These are phyloP conservation scores for Nixonia krombeini DNA, from an alignment of 1,140 invertebrate genomes.

Conservation along the genomic window DNA sequence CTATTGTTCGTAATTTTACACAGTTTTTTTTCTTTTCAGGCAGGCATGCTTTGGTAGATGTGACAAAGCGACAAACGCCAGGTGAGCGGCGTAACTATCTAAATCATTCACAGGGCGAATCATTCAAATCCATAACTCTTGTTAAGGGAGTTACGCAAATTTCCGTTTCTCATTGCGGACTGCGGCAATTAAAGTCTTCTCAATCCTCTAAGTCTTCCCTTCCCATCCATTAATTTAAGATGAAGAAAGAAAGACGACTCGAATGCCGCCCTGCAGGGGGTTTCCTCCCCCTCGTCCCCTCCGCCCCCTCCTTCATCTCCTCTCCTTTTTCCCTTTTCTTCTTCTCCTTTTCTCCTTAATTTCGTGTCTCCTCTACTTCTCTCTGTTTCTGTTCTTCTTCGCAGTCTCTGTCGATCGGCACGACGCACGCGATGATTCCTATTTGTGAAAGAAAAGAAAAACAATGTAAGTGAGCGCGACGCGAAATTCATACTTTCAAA, in stretches of 20 bases:
- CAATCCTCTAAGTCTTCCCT: too few relatives aligned
- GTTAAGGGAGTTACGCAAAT: slow-evolving; percentile 25
- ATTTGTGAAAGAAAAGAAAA: too few relatives aligned
- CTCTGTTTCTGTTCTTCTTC: neutral
- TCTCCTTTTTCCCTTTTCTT: slow-evolving; percentile 15
- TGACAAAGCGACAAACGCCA: neutral
- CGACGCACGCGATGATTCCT: too few relatives aligned
- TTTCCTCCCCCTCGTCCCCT: slow-evolving; percentile 27
- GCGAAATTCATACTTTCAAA: too few relatives aligned
- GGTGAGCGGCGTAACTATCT: neutral
- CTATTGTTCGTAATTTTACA: too few relatives aligned
- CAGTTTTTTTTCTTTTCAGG: too few relatives aligned
- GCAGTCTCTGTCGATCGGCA: neutral
- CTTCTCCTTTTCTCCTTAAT: slow-evolving; percentile 15
- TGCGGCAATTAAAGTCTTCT: slow-evolving; percentile 59
- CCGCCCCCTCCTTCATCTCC: slow-evolving; percentile 24
- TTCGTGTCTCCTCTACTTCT: slow-evolving; percentile 1
- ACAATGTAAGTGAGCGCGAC: too few relatives aligned
- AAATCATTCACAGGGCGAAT: slow-evolving; percentile 1
- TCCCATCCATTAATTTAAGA: slow-evolving; percentile 56
- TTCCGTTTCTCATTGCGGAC: slow-evolving; percentile 22
- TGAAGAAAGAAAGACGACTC: slow-evolving; percentile 20
- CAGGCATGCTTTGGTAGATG: too few relatives aligned
- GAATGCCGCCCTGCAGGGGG: slow-evolving; percentile 48
- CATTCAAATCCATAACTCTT: slow-evolving; percentile 24